Evolutionary conservation across 2,797 vertebrate species (phyloP).

Genomic region (Emys orbicularis): DNA sequence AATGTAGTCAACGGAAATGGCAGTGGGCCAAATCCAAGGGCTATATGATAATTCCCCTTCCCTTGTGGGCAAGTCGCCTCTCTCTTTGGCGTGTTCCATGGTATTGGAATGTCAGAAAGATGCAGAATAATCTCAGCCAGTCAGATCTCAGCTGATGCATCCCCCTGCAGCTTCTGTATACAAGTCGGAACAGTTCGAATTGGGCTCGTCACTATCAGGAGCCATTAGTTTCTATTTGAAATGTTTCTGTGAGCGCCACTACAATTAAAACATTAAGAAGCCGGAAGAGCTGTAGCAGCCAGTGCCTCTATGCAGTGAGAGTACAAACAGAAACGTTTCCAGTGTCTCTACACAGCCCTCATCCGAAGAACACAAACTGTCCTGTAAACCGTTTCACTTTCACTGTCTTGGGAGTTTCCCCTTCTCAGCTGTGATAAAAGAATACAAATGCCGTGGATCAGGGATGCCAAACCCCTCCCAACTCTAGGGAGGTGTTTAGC

Average conservation of each 20-base stretch:
- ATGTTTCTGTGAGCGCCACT: not conserved
- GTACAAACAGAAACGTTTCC: not conserved
- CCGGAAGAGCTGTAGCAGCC: not conserved
- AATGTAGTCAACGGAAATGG: not conserved
- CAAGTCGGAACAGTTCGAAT: not conserved
- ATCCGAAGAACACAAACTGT: not conserved
- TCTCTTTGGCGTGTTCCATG: not conserved
- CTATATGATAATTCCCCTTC: not conserved
- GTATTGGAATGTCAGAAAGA: constrained; percentile 3
- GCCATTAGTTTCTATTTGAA: not conserved
- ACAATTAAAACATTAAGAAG: not conserved
- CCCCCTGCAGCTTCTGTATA: not conserved
- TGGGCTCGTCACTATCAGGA: not conserved
- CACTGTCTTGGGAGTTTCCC: not conserved
- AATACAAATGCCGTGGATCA: not conserved
- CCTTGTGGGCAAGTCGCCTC: not conserved
- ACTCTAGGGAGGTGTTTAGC: not conserved
- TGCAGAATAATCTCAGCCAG: not conserved
- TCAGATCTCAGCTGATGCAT: constrained; percentile 5
- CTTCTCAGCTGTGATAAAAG: not conserved
- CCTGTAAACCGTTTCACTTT: not conserved
- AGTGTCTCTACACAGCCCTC: not conserved
- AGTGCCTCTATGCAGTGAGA: too few species aligned
- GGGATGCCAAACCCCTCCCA: not conserved
- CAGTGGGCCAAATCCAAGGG: not conserved